These are phyloP conservation scores for Wasmannia auropunctata DNA, from an alignment of 1,140 invertebrate species.

Conservation along the genomic window DNA sequence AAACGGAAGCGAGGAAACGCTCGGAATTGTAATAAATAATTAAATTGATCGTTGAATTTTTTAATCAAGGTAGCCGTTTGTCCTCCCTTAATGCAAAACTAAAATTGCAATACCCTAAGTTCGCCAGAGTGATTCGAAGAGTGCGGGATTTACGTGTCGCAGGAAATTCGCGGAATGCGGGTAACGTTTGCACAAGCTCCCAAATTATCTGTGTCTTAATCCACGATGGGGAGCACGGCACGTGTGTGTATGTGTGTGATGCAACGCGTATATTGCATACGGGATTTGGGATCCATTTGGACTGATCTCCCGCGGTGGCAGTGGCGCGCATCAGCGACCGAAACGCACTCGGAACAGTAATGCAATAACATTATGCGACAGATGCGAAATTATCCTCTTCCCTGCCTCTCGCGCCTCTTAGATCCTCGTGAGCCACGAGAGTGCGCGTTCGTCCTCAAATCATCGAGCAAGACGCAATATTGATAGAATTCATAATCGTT, in stretches of 20 bases:
- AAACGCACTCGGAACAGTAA: background rate
- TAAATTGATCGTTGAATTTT: background rate
- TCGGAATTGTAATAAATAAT: background rate
- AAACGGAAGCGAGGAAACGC: background rate
- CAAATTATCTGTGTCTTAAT: slow-evolving; percentile 43
- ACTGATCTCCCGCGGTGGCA: background rate
- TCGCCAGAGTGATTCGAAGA: background rate
- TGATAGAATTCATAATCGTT: background rate
- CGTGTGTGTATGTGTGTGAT: background rate
- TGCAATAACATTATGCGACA: slow-evolving; percentile 13
- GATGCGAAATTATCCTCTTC: background rate
- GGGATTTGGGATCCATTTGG: slow-evolving; percentile 5
- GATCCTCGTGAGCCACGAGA: background rate
- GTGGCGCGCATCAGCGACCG: background rate
- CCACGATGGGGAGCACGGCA: background rate
- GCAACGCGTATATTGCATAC: background rate
- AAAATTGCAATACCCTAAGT: background rate
- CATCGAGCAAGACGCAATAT: background rate
- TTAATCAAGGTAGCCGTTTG: background rate
- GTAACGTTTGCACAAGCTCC: background rate
- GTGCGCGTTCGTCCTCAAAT: background rate
- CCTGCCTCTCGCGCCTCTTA: background rate
- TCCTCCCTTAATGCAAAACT: background rate
- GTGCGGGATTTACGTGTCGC: background rate
- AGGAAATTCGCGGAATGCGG: background rate